These are phyloP conservation scores for Metallyticus violacea DNA, from an alignment of 2,888 invertebrate genomes.

Conservation along the genomic window DNA sequence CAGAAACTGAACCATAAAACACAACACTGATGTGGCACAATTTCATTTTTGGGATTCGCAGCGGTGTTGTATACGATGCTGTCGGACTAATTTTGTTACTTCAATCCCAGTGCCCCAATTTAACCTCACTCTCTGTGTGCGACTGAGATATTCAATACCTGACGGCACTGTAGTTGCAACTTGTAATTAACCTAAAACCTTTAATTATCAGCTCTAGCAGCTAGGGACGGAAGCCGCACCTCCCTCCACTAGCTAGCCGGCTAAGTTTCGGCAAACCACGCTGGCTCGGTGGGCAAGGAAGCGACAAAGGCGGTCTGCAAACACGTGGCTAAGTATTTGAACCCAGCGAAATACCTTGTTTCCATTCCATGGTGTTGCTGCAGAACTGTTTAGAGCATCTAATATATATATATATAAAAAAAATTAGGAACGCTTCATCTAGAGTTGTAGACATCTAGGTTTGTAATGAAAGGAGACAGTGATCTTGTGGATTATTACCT, in stretches of 20 bases:
- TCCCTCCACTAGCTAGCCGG: background rate
- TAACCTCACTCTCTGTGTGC: background rate
- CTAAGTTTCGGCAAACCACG: background rate
- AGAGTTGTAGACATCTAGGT: no score
- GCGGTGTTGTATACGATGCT: background rate
- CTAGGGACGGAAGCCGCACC: no score
- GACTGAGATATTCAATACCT: background rate
- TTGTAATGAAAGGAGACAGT: no score
- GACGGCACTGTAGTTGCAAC: background rate
- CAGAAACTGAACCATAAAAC: no score
- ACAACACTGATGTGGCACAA: no score
- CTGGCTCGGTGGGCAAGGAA: background rate
- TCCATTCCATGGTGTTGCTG: no score
- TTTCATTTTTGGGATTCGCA: background rate
- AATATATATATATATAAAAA: no score
- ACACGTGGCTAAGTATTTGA: no score
- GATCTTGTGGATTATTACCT: no score
- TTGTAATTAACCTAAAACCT: slow-evolving; percentile 29
- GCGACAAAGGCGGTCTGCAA: background rate
- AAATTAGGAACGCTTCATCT: no score
- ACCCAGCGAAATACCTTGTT: no score
- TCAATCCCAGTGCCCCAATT: background rate
- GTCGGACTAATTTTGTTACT: background rate
- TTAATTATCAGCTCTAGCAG: slow-evolving; percentile 25
- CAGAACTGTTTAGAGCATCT: no score